Base-by-base conservation (phyloP, 2,797 vertebrate species). In the Characodon lateralis region DNA sequence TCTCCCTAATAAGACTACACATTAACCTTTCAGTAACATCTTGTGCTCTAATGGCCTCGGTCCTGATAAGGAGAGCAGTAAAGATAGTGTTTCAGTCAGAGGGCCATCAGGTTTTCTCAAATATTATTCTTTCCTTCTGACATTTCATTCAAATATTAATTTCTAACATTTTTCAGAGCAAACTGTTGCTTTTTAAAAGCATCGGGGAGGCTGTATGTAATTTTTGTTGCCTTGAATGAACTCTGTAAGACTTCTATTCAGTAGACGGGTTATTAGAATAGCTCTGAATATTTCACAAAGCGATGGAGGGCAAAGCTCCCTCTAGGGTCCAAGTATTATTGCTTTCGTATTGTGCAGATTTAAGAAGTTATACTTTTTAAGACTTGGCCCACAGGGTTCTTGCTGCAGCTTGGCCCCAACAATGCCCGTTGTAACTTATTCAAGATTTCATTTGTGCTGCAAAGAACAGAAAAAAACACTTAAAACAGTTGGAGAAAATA, bases 231-330 rank as follows among this genome's bases (percentile, higher is more conserved):
- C 41, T 69, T 46, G 41, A 69, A 69, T 6, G 5, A 69, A 43
- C 66, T 69, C 41, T 46, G 66, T 26, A 14, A 69, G 66, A 16
- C 41, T 68, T n/a, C 2, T 69, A n/a, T 43, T 41, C 66, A n/a
- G 24, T 69, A 24, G 6, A 69, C 6, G 41, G 22, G 22, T 24
- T 46, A 28, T 69, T 69, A 69, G 24, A 69, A 69, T 24, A 80
- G 73, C 70, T 77, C 66, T 82, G 58, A 82, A 79, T 85, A 76
- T 84, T 81, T 86, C 7, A 46, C 10, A 24, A n/a, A 69, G 13
- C 65, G 35, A 80, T 5, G 12, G 59, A 63, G n/a, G 20, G 1
- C 22, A 56, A 24, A 18, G 7, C 35, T 71, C 26, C 56, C 55
- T 59, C 66, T 1, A 0, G 43, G 50, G 59, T 61, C 14, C 1